These are phyloP conservation scores for Blastomussa wellsi DNA, from an alignment of 92 coral and sea anemone genomes.

Conservation along the genomic window DNA sequence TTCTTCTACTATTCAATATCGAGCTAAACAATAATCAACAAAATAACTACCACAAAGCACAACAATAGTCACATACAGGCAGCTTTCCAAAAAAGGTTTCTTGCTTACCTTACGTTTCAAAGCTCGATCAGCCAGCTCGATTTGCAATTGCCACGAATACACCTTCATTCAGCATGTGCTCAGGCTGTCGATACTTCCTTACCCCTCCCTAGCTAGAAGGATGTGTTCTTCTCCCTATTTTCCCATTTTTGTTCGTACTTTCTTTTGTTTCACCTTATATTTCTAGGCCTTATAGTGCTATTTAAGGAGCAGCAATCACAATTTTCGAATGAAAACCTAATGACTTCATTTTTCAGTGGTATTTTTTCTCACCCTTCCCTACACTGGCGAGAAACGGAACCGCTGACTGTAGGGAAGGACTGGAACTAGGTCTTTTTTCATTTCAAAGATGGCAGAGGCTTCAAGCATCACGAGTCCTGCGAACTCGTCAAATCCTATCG, in stretches of 20 bases:
- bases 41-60: neutral
- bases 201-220: neutral
- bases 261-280: neutral
- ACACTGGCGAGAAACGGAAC: neutral
- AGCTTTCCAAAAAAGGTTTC: neutral
- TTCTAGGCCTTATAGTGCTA: neutral
- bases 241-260: neutral
- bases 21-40: neutral
- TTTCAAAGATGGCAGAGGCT: conserved; percentile 78
- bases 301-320: neutral
- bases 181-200: neutral
- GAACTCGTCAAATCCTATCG: conserved; percentile 76
- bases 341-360: neutral
- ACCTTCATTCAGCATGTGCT: neutral
- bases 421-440: neutral
- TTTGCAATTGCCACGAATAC: neutral
- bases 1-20: too few species aligned
- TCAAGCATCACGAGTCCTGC: conserved; percentile 21
- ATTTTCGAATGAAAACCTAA: neutral
- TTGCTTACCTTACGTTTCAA: neutral
- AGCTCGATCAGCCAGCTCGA: too few species aligned
- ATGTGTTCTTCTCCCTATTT: neutral
- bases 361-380: neutral
- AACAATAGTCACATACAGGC: neutral
- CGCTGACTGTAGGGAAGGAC: conserved; percentile 4